phyloP scores from a whole-genome alignment of 1,140 invertebrate genomes.

The Drosophila rufa region DNA sequence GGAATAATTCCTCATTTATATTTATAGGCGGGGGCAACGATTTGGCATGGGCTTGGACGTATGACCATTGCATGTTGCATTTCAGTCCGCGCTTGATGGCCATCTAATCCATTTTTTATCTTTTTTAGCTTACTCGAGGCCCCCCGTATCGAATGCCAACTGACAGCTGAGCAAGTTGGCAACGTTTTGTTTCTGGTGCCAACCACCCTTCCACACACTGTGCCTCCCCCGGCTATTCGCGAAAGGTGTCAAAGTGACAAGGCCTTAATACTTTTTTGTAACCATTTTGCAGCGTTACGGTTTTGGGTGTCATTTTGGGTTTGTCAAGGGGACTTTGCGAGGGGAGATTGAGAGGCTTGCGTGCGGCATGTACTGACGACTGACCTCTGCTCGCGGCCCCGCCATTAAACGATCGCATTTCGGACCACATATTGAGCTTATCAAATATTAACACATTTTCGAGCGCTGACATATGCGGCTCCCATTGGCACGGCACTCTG shows the following conservation, averaged over 20 bases:
- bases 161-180: slow-evolving; percentile 45
- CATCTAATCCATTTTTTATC: not conserved
- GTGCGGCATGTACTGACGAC: slow-evolving; percentile 61
- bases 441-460: slow-evolving; percentile 84
- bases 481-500: not conserved
- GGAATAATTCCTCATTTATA: not conserved
- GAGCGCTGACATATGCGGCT: slow-evolving; percentile 70
- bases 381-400: slow-evolving; percentile 29
- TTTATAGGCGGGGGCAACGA: not conserved
- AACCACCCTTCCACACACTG: not conserved
- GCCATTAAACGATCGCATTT: slow-evolving; percentile 42
- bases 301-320: slow-evolving; percentile 66
- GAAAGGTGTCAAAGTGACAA: slow-evolving; percentile 80
- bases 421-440: slow-evolving; percentile 81
- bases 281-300: slow-evolving; percentile 65
- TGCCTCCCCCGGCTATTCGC: not conserved
- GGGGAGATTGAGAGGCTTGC: slow-evolving; percentile 23
- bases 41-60: slow-evolving; percentile 6
- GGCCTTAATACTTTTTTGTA: slow-evolving; percentile 78
- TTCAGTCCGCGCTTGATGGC: not conserved
- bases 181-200: slow-evolving; percentile 32
- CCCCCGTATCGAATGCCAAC: slow-evolving; percentile 46
- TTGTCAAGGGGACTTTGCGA: not conserved
- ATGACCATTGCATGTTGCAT: slow-evolving; percentile 28
- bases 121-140: not conserved